Percentiles rank a stretch among this genome's conserved stretches.
Evolutionary conservation across 2,113 vertebrate genomes (phyloP).

Genomic region (Anguilla rostrata): DNA sequence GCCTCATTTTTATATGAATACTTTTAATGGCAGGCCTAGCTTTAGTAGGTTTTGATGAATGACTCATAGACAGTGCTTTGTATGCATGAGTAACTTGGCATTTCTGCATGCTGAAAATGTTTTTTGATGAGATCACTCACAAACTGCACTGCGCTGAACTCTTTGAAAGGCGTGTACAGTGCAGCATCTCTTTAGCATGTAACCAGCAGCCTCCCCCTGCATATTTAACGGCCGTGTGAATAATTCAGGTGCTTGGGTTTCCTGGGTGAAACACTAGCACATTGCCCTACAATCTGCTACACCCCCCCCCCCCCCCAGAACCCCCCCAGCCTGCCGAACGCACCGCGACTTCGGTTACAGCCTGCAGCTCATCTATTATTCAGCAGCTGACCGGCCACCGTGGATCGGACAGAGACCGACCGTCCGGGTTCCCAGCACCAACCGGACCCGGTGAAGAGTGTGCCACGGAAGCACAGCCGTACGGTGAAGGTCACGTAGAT

Average conservation of each 20-base stretch:
- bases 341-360: slow-evolving; percentile 13
- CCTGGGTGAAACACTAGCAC: slow-evolving; percentile 47
- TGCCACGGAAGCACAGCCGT: background rate
- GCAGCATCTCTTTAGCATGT: background rate
- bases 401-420: background rate
- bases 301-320: slow-evolving; percentile 31
- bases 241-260: slow-evolving; percentile 59
- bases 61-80: too few species aligned
- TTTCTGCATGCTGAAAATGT: too few species aligned
- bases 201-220: slow-evolving; percentile 45
- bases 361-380: slow-evolving; percentile 29
- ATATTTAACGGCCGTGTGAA: slow-evolving; percentile 66
- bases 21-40: too few species aligned
- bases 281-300: slow-evolving; percentile 39
- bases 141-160: background rate
- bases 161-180: background rate
- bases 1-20: too few species aligned
- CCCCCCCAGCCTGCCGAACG: slow-evolving; percentile 25
- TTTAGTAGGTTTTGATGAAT: too few species aligned
- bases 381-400: slow-evolving; percentile 1
- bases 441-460: background rate
- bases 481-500: background rate
- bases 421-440: background rate
- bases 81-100: too few species aligned
- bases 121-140: background rate